Conservation (phyloP, 2,888 invertebrate genomes). For the Scaptomyza flava region DNA sequence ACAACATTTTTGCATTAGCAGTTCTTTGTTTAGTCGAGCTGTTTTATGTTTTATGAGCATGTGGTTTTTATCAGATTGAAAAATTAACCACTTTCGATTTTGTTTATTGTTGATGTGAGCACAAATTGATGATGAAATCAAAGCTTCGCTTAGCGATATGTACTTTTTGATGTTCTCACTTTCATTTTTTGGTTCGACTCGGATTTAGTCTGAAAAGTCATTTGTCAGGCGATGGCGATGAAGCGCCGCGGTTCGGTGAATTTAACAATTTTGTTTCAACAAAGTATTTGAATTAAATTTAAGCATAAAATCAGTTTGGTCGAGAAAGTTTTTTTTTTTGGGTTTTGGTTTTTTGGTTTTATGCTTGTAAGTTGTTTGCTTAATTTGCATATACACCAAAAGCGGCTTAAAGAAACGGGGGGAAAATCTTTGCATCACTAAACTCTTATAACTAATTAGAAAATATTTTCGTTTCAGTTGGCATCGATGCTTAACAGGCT, state of each 20-base stretch:
- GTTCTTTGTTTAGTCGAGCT: no score
- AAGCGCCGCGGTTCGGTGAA: slow-evolving; percentile 32
- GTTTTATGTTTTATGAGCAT: neutral
- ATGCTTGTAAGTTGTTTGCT: slow-evolving; percentile 32
- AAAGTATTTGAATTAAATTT: slow-evolving; percentile 74
- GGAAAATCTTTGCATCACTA: slow-evolving; percentile 66
- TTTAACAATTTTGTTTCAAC: slow-evolving; percentile 48
- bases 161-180: slow-evolving; percentile 59
- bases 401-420: slow-evolving; percentile 47
- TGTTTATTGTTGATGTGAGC: slow-evolving; percentile 1
- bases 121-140: slow-evolving; percentile 1
- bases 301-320: slow-evolving; percentile 59
- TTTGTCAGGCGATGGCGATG: slow-evolving; percentile 46
- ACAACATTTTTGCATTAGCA: no score
- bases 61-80: slow-evolving; percentile 2
- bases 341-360: slow-evolving; percentile 22
- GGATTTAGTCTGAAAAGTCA: slow-evolving; percentile 52
- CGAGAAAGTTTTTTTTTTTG: slow-evolving; percentile 66
- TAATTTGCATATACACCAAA: slow-evolving; percentile 70
- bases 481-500: slow-evolving; percentile 39
- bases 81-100: slow-evolving; percentile 13
- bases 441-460: slow-evolving; percentile 62
- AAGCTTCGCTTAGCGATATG: neutral
- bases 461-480: slow-evolving; percentile 63
- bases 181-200: slow-evolving; percentile 63